Conservation (phyloP, 1,140 invertebrate genomes). For the Calliphora vicina region DNA sequence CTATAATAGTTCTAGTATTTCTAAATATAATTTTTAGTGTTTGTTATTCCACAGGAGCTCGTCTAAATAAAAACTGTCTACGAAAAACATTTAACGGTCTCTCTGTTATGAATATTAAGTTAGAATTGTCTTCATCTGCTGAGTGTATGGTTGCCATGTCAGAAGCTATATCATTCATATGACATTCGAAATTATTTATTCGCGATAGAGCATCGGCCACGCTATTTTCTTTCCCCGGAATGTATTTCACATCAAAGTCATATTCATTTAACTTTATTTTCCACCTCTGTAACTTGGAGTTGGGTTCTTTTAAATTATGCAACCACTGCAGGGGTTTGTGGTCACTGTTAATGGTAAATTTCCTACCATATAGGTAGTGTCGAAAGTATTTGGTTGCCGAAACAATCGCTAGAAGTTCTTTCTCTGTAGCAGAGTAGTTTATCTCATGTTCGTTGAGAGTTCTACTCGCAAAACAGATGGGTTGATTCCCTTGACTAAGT, state of each 20-base stretch:
- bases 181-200: constrained; percentile 19
- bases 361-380: constrained; percentile 40
- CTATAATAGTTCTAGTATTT: constrained; percentile 8
- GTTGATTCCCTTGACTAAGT: constrained; percentile 38
- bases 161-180: background rate
- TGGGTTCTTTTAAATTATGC: constrained; percentile 39
- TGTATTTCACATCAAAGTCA: constrained; percentile 43
- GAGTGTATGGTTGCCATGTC: constrained; percentile 15
- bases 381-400: constrained; percentile 64
- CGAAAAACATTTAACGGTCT: background rate
- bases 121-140: constrained; percentile 6
- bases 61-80: background rate
- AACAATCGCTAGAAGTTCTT: constrained; percentile 50
- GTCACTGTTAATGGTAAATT: constrained; percentile 41
- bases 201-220: constrained; percentile 43
- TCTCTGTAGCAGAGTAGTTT: constrained; percentile 45
- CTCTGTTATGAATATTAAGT: constrained; percentile 25
- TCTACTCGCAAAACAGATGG: constrained; percentile 41
- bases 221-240: constrained; percentile 43
- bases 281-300: constrained; percentile 37
- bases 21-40: background rate
- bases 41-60: background rate
- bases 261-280: constrained; percentile 43
- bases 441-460: constrained; percentile 43
- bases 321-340: constrained; percentile 43